Conservation (phyloP, 2,113 vertebrate species). For the Neolamprologus longior region DNA sequence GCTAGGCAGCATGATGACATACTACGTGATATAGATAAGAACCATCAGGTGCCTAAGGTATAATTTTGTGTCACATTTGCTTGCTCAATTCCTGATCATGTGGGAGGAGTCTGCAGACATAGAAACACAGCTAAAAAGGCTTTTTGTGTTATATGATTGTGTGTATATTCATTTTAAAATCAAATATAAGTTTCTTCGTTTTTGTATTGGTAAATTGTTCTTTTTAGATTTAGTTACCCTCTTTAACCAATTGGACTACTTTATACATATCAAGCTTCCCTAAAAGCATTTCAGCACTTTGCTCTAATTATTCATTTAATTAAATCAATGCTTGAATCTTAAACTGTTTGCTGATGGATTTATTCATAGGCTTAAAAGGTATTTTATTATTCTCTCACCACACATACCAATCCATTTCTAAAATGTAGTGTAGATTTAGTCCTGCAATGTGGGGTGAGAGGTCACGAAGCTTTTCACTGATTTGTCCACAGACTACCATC, state of each 20-base stretch:
- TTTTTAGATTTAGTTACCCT: not conserved
- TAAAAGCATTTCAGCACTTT: not conserved
- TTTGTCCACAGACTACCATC: not conserved
- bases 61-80: not conserved
- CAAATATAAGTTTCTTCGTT: not conserved
- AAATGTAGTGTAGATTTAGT: not conserved
- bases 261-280: not conserved
- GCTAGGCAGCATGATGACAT: not conserved
- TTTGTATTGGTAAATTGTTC: not conserved
- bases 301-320: not conserved
- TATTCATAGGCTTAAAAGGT: not conserved
- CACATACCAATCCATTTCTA: not conserved
- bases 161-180: not conserved
- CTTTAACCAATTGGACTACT: not conserved
- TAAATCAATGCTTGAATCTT: not conserved
- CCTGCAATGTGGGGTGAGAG: not conserved
- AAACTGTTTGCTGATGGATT: not conserved
- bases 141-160: not conserved
- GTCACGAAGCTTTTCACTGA: not conserved
- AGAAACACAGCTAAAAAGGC: not conserved
- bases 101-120: not conserved
- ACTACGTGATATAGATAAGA: not conserved
- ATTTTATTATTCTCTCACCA: not conserved
- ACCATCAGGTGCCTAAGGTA: not conserved
- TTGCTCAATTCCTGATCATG: not conserved